Evolutionary conservation across 1,140 invertebrate genomes (phyloP), one percentile per base, ranked within the genome.

Genomic region (Nilaparvata lugens): DNA sequence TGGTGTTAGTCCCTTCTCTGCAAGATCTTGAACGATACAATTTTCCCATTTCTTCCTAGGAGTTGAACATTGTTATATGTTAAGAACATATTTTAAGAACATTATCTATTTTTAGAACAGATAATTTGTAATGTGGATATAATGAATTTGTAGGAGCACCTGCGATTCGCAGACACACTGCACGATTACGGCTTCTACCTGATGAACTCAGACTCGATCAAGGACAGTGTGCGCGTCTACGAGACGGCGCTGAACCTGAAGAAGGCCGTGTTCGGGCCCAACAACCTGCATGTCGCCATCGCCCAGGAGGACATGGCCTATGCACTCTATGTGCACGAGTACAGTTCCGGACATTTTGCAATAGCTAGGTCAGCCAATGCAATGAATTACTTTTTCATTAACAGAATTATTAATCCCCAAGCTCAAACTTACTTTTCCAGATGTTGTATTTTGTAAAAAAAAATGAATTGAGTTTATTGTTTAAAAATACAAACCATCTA

Each of bases 281-380:
- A 83, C 69, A 95, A 93, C 76, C 81, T 95, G 57, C 84, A 88
- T 70, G 86, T 95, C 56, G 93, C 92, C 1, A 81, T 88, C 24
- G 88, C 87, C 24, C 85, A 92, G 73, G 92, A 95, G 76, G 92
- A 95, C 76, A 75, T 95, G 13, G 91, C 91, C 0, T 96, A 95
- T 76, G 91, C 91, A 28, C 83, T 89, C 16, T 96, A 95, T 72
- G 91, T 95, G 9, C 82, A 88, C 51, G 91, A 95, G 75, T 96
- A 97, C 72, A 92, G 84, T 70, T 86, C 88, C 11, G 91, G 92
- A 4, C 82, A 85, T 62, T 96, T 95, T 73, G 78, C 79, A 64
- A 79, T 83, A 73, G 91, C 91, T 19, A 81, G 81, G 80, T 84
- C 73, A 64, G 31, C 13, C 31, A n/a, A n/a, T n/a, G n/a, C 16